Evolutionary conservation across 1,140 invertebrate species (phyloP), one percentile per base, ranked within the genome.

Genomic region (Drosophila guanche): DNA sequence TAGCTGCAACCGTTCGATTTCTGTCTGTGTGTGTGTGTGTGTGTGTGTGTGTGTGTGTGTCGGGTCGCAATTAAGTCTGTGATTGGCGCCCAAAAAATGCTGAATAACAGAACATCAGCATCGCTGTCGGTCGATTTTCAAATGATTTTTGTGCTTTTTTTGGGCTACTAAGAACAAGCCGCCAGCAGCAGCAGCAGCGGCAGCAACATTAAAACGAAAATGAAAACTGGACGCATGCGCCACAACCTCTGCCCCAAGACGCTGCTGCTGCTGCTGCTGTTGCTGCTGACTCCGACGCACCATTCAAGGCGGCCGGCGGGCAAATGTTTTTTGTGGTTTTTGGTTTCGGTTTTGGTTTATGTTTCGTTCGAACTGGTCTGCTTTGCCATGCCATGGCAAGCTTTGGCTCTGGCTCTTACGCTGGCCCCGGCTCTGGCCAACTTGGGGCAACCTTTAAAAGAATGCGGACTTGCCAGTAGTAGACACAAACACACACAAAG

Each of bases 391-490:
- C 37, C 33, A 63, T 56, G 59, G 54, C 61, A 16, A 23, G 6
- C 20, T 20, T 8, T 29, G 27, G 43, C n/a, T 50, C 46, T 23
- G 29, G 33, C 22, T 70, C 46, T 40, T 16, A 48, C 37, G 72
- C 60, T 58, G 69, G 50, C 51, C 22, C 54, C 76, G 60, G 54
- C 59, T 65, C 54, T 58, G 77, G 71, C 77, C 77, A 81, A 81
- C 51, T 77, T 81, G 76, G 33, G 33, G 81, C 80, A 85, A 85
- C 80, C 80, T 85, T 85, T 85, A 76, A 85, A 85, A 85, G 80
- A 85, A 85, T 85, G 80, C 80, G 80, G 80, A 85, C 80, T 85
- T 85, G 76, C 79, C 80, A 84, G 79, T 71, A 84, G 66, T 84
- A 83, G 69, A 77, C 62, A 77, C 69, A 81, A 23, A 41, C 37